Conservation (phyloP, 2,113 vertebrate species). For the Antechinus flavipes region DNA sequence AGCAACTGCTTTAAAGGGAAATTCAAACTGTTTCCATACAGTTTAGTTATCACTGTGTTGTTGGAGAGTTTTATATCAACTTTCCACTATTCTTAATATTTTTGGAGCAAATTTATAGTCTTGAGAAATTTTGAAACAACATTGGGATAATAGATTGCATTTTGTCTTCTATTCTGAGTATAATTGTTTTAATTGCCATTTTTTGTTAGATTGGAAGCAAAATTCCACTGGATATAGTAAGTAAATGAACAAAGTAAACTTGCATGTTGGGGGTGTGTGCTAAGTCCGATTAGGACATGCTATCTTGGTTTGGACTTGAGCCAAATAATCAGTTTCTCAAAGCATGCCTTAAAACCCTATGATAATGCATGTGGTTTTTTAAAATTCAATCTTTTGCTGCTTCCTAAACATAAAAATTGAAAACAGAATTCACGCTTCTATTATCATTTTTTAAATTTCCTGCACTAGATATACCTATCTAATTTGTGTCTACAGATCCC, state of each 20-base stretch:
- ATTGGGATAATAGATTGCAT: slow-evolving; percentile 5
- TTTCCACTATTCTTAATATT: slow-evolving; percentile 17
- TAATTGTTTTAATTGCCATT: slow-evolving; percentile 71
- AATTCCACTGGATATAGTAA: slow-evolving; percentile 78
- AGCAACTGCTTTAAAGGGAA: not conserved
- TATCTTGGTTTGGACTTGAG: slow-evolving; percentile 49
- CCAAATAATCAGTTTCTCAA: slow-evolving; percentile 39
- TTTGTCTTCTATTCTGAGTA: slow-evolving; percentile 43
- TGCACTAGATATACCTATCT: not conserved
- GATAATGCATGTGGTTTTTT: slow-evolving; percentile 65
- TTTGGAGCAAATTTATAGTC: slow-evolving; percentile 3
- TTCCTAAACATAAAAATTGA: slow-evolving; percentile 39
- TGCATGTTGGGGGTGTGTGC: slow-evolving; percentile 62
- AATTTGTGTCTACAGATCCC: slow-evolving; percentile 41
- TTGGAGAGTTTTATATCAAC: not conserved
- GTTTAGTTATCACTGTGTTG: not conserved
- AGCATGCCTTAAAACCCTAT: slow-evolving; percentile 62
- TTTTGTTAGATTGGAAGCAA: slow-evolving; percentile 81
- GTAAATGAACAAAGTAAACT: slow-evolving; percentile 64
- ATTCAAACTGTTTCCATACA: not conserved
- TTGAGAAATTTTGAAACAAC: slow-evolving; percentile 18
- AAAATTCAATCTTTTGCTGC: slow-evolving; percentile 39
- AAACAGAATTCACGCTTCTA: slow-evolving; percentile 58
- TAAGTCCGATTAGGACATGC: slow-evolving; percentile 32
- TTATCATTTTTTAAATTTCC: slow-evolving; percentile 58